Evolutionary conservation across 2,797 vertebrate species (phyloP).

Genomic region (Neosilurus mollespiculum): DNA sequence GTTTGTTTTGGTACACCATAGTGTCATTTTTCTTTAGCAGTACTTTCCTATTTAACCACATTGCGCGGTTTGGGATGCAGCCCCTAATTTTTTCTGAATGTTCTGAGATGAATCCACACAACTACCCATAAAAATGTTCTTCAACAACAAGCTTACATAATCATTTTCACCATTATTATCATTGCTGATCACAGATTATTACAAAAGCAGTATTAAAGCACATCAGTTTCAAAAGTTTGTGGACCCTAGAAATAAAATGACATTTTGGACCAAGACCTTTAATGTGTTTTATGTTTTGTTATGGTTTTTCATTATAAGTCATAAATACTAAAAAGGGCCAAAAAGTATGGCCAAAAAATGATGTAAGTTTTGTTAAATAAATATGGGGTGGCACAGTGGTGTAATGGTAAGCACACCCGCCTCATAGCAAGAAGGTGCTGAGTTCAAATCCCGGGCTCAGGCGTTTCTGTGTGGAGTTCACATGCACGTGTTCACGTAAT

Average conservation of each 20-base stretch:
- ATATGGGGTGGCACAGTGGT: no score
- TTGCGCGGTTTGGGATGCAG: not conserved
- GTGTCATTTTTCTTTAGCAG: not conserved
- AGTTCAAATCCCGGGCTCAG: no score
- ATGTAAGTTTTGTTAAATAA: no score
- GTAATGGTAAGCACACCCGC: no score
- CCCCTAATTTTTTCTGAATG: not conserved
- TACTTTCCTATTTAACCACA: not conserved
- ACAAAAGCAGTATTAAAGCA: slow-evolving; percentile 3
- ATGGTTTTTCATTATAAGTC: no score
- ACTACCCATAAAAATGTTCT: not conserved
- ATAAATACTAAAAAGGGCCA: not conserved
- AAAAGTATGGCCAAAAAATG: not conserved
- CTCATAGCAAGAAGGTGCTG: no score
- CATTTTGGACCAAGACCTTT: not conserved
- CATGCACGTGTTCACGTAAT: no score
- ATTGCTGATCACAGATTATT: not conserved
- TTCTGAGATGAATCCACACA: not conserved
- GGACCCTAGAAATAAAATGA: not conserved
- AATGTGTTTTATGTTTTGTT: not conserved
- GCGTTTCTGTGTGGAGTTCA: no score
- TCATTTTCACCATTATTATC: not conserved
- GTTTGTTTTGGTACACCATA: not conserved
- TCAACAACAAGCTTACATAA: not conserved
- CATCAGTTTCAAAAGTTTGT: not conserved